Percentiles rank a stretch among this genome's conserved stretches.
Conservation (phyloP, 2,113 vertebrate genomes). For the Sinocyclocheilus grahami region DNA sequence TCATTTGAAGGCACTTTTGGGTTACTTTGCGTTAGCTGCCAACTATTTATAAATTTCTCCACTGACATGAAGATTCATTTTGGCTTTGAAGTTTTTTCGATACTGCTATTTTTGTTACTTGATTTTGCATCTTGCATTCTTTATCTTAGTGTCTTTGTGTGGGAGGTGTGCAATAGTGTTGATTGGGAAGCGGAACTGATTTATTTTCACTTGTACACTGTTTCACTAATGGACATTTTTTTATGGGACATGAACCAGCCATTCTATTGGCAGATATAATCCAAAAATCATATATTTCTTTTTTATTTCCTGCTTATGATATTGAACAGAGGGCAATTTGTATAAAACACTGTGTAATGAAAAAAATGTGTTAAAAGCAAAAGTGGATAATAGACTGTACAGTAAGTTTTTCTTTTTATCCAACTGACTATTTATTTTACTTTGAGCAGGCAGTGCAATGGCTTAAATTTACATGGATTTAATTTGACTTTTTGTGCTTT, state of each 20-base stretch:
- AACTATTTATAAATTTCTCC: constrained; percentile 41
- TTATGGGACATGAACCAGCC: constrained; percentile 31
- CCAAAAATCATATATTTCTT: constrained; percentile 14
- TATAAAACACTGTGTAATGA: constrained; percentile 26
- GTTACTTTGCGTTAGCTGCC: constrained; percentile 35
- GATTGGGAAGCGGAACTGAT: constrained; percentile 24
- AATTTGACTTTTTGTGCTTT: not conserved
- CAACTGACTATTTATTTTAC: constrained; percentile 7
- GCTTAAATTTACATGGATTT: not conserved
- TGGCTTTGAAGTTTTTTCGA: constrained; percentile 28
- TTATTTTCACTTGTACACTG: constrained; percentile 36
- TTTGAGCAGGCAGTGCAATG: constrained; percentile 4
- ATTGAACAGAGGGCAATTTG: not conserved
- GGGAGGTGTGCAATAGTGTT: constrained; percentile 57
- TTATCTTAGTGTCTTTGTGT: constrained; percentile 30
- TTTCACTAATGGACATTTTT: constrained; percentile 28
- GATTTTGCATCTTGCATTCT: constrained; percentile 25
- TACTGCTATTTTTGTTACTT: constrained; percentile 41
- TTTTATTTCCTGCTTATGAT: not conserved
- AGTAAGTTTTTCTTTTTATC: not conserved
- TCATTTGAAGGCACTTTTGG: constrained; percentile 44
- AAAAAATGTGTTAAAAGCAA: not conserved
- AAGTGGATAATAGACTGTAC: not conserved
- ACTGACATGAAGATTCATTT: constrained; percentile 30
- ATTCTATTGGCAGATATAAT: not conserved